Conservation (phyloP, 2,797 vertebrate species). For the Sciaenops ocellatus region DNA sequence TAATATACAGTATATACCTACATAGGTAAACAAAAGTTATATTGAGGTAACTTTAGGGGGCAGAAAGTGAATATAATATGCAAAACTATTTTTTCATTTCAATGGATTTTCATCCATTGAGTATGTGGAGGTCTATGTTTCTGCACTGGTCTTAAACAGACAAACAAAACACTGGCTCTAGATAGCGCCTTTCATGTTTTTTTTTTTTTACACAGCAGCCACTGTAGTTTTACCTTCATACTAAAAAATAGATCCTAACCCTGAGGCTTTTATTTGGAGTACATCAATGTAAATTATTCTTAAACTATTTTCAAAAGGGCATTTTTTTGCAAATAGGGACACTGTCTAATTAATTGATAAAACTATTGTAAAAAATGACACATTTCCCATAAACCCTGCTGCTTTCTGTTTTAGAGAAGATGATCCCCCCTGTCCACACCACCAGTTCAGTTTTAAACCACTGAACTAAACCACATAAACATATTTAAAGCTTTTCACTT, state of each 20-base stretch:
- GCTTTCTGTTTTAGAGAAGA: background rate
- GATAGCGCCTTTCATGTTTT: too few relatives aligned
- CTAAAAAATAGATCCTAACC: too few relatives aligned
- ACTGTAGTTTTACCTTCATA: too few relatives aligned
- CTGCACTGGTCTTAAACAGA: too few relatives aligned
- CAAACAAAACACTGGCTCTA: too few relatives aligned
- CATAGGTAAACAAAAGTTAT: background rate
- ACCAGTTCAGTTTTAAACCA: background rate
- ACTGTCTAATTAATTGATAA: background rate
- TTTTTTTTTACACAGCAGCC: too few relatives aligned
- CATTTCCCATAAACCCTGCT: background rate
- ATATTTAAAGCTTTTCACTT: background rate
- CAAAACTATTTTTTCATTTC: too few relatives aligned
- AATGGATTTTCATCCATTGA: too few relatives aligned
- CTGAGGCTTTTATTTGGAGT: background rate
- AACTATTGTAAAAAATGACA: background rate
- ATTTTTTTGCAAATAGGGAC: too few relatives aligned
- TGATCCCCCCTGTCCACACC: background rate
- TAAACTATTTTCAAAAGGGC: background rate
- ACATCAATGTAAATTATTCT: background rate
- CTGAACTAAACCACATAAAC: background rate
- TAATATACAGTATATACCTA: background rate
- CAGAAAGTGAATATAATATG: too few relatives aligned
- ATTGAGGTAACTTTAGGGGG: too few relatives aligned
- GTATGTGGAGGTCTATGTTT: too few relatives aligned